These are phyloP conservation scores for Amphimedon queenslandica DNA, from an alignment of 37 sponge, comb jelly and placozoan genomes.

Conservation along the genomic window DNA sequence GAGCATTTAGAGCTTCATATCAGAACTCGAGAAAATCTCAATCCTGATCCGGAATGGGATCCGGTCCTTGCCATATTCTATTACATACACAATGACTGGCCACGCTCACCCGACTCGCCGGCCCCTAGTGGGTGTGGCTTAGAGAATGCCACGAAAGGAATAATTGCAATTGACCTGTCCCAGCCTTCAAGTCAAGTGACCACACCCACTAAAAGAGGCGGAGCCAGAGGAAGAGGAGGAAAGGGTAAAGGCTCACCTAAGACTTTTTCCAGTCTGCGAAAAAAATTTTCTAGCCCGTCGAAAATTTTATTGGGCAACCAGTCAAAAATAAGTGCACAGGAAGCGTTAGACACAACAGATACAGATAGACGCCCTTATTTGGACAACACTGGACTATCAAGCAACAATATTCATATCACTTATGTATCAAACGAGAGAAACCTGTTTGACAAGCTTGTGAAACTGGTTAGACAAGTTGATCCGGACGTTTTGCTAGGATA, in stretches of 20 bases:
- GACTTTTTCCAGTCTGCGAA: neutral
- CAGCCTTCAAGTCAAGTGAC: neutral
- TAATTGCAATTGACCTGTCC: neutral
- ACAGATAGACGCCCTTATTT: conserved; percentile 6
- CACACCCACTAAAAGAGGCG: neutral
- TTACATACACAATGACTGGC: conserved; percentile 65
- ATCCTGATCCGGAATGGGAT: conserved; percentile 85
- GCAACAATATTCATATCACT: conserved; percentile 12
- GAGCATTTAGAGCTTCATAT: conserved; percentile 83
- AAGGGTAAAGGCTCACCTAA: neutral
- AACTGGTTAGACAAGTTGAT: conserved; percentile 49
- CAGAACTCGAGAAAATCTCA: conserved; percentile 42
- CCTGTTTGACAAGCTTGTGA: conserved; percentile 42
- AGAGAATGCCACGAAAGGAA: neutral
- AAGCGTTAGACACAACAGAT: neutral
- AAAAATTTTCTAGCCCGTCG: neutral
- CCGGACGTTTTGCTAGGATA: conserved; percentile 94
- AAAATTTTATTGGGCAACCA: neutral
- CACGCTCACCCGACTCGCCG: too few species aligned
- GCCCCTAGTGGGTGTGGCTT: neutral
- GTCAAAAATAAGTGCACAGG: neutral
- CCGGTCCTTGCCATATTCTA: conserved; percentile 76
- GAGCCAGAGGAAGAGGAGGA: neutral
- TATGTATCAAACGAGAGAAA: conserved; percentile 59
- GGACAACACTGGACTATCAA: conserved; percentile 30